Conservation (phyloP, 2,113 vertebrate species). For the Forbesichthys agassizii region DNA sequence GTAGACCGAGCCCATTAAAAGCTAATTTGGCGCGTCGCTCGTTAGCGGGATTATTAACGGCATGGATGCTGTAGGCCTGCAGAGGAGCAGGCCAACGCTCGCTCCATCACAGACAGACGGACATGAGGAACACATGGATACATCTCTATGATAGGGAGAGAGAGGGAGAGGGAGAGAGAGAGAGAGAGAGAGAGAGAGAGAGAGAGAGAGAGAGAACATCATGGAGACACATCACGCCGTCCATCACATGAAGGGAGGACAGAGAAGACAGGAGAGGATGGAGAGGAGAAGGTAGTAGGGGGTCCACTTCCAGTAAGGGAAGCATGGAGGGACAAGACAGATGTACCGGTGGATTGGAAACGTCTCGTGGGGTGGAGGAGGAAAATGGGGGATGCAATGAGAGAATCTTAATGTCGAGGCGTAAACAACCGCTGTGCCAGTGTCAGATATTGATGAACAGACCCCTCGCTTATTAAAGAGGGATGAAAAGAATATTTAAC, state of each 20-base stretch:
- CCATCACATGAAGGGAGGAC: background rate
- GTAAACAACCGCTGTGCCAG: background rate
- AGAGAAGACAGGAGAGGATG: background rate
- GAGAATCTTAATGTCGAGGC: background rate
- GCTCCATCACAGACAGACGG: conserved; percentile 36
- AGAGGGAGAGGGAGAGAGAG: background rate
- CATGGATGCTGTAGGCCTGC: conserved; percentile 47
- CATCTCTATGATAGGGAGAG: conserved; percentile 16
- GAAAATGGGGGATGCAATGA: background rate
- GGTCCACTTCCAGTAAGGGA: too few species aligned
- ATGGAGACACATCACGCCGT: too few species aligned
- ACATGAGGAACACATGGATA: conserved; percentile 14
- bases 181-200: background rate
- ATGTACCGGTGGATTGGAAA: background rate
- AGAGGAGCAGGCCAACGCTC: conserved; percentile 44
- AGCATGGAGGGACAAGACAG: background rate
- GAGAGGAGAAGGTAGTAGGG: background rate
- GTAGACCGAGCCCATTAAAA: conserved; percentile 68
- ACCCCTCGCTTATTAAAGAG: background rate
- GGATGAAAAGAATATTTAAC: background rate
- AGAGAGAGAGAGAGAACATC: background rate
- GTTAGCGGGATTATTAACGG: conserved; percentile 64
- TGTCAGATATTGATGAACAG: background rate
- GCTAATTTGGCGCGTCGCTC: conserved; percentile 64
- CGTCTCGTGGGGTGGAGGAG: background rate